These are phyloP conservation scores for Holothuria scabra DNA, from an alignment of 53 echinoderm and acorn worm species.

Conservation along the genomic window DNA sequence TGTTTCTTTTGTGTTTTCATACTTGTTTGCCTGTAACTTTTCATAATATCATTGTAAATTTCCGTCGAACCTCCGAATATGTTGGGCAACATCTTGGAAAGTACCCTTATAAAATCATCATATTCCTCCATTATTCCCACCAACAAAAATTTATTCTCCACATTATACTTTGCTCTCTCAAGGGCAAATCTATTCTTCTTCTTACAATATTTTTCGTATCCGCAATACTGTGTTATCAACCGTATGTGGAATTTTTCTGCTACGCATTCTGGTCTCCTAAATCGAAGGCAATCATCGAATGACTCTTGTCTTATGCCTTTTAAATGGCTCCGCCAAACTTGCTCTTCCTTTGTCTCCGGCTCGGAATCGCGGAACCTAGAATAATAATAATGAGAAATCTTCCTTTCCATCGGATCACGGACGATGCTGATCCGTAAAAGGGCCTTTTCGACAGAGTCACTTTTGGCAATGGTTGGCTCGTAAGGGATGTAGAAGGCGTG, in stretches of 20 bases:
- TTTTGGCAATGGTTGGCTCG: neutral
- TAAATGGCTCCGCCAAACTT: constrained; percentile 31
- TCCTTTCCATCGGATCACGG: constrained; percentile 68
- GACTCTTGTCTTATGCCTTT: constrained; percentile 22
- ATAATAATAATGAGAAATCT: constrained; percentile 76
- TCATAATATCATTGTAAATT: constrained; percentile 13
- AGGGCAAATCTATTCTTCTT: constrained; percentile 53
- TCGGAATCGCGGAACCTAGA: constrained; percentile 63
- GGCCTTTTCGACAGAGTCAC: neutral
- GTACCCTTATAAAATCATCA: constrained; percentile 62
- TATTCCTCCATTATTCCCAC: constrained; percentile 81
- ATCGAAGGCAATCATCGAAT: constrained; percentile 38
- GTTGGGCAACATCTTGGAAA: constrained; percentile 67
- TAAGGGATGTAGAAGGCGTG: neutral
- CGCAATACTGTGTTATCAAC: constrained; percentile 33
- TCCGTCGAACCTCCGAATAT: constrained; percentile 58
- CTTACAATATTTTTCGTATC: constrained; percentile 36
- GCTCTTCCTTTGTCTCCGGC: constrained; percentile 32
- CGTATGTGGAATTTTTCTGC: constrained; percentile 24
- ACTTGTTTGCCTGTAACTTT: constrained; percentile 13
- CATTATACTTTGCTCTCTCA: constrained; percentile 67
- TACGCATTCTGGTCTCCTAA: constrained; percentile 8
- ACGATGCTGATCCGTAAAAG: constrained; percentile 69
- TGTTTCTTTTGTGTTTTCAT: constrained; percentile 62
- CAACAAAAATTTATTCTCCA: constrained; percentile 54